Conservation (phyloP, 2,797 vertebrate species). For the Gobionotothen gibberifrons region DNA sequence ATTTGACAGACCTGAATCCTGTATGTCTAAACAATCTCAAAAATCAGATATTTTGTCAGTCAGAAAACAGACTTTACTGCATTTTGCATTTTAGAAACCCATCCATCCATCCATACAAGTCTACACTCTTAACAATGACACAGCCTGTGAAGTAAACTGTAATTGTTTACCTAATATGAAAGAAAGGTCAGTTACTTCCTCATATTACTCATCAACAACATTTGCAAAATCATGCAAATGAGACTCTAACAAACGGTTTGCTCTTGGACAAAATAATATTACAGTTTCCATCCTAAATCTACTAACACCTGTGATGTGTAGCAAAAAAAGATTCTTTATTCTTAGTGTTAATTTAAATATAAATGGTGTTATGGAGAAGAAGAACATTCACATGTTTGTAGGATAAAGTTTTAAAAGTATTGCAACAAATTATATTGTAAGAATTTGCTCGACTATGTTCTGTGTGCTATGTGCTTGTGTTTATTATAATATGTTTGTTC, state of each 20-base stretch:
- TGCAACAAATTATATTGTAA: too few relatives aligned
- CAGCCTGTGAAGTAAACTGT: constrained; percentile 1
- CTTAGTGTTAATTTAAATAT: not conserved
- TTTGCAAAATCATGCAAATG: constrained; percentile 60
- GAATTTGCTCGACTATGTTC: too few relatives aligned
- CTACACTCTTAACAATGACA: not conserved
- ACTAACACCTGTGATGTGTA: not conserved
- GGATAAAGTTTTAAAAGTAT: too few relatives aligned
- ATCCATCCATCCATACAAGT: not conserved
- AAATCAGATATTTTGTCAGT: not conserved
- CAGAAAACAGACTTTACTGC: not conserved
- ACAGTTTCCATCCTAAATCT: too few relatives aligned
- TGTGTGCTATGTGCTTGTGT: too few relatives aligned
- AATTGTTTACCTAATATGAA: not conserved
- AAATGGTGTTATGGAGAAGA: not conserved
- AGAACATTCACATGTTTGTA: not conserved
- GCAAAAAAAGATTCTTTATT: not conserved
- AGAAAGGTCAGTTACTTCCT: constrained; percentile 37
- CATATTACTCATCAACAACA: constrained; percentile 4
- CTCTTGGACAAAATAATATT: not conserved
- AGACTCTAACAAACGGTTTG: not conserved
- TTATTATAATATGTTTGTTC: too few relatives aligned
- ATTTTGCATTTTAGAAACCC: not conserved
- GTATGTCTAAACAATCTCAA: too few relatives aligned
- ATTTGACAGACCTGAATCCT: not conserved